A percentile compares a stretch with the other conserved stretches of the same genome.
Evolutionary conservation across 2,797 vertebrate species (phyloP).

Genomic region (Parambassis ranga): DNA sequence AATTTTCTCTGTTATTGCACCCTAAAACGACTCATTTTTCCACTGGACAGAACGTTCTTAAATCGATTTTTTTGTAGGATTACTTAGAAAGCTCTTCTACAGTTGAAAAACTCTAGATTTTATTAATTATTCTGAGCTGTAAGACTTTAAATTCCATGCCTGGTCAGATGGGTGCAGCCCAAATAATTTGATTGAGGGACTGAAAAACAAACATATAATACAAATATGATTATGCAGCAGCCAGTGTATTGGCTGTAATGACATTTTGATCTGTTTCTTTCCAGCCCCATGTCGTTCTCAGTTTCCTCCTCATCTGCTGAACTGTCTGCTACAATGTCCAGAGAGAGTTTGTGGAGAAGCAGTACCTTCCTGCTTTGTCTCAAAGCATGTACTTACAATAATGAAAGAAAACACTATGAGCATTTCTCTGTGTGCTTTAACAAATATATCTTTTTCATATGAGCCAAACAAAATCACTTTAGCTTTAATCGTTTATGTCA

Average conservation of each 20-base stretch:
- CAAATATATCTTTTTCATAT: too few species aligned
- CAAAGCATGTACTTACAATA: background rate
- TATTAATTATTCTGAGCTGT: background rate
- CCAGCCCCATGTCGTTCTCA: background rate
- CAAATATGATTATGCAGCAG: background rate
- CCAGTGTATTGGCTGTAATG: constrained; percentile 6
- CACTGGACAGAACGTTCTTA: too few species aligned
- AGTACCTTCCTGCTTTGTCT: background rate
- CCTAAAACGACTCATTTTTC: constrained; percentile 2
- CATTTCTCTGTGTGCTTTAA: too few species aligned
- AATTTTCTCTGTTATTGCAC: background rate
- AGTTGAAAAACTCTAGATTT: too few species aligned
- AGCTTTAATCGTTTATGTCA: too few species aligned
- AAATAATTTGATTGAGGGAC: too few species aligned
- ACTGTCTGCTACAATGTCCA: constrained; percentile 7
- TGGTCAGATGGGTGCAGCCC: too few species aligned
- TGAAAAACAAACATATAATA: background rate
- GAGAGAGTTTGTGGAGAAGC: constrained; percentile 11
- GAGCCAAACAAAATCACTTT: too few species aligned
- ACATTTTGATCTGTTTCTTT: constrained; percentile 15
- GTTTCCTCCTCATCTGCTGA: constrained; percentile 4
- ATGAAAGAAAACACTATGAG: too few species aligned
- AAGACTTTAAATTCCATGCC: background rate
- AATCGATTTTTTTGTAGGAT: too few species aligned
- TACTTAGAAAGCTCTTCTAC: too few species aligned